A percentile compares a stretch with the other conserved stretches of the same genome.
Evolutionary conservation across 1,140 invertebrate genomes (phyloP).

Genomic region (Rhopalosiphum padi): DNA sequence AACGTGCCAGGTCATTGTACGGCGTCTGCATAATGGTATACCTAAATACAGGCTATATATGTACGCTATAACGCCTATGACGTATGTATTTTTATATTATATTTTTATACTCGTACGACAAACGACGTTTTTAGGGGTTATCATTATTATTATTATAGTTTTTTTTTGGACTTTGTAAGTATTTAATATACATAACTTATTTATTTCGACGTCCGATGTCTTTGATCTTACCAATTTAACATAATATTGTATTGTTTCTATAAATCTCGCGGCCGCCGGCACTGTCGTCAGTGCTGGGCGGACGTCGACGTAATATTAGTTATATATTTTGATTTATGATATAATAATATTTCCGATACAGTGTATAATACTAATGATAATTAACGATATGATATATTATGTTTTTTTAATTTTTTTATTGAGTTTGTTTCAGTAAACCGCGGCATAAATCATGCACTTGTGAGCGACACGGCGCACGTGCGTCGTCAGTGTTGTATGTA

Average conservation of each 20-base stretch:
- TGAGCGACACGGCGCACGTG: background rate
- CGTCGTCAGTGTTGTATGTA: background rate
- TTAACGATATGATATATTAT: background rate
- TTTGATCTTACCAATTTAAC: background rate
- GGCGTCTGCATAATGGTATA: background rate
- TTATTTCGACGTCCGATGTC: background rate
- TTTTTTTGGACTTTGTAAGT: background rate
- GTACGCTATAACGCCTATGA: background rate
- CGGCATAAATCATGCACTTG: slow-evolving; percentile 2
- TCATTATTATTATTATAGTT: background rate
- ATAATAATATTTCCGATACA: background rate
- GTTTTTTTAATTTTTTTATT: background rate
- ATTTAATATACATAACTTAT: background rate
- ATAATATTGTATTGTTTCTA: background rate
- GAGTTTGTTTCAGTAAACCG: background rate
- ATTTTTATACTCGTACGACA: background rate
- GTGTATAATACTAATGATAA: background rate
- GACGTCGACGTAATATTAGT: background rate
- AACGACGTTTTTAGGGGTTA: background rate
- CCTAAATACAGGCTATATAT: background rate
- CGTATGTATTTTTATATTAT: background rate
- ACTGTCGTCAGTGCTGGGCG: background rate
- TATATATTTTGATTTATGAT: background rate
- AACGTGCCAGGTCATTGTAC: background rate
- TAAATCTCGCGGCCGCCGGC: background rate